Evolutionary conservation across 1,140 invertebrate genomes (phyloP).

Genomic region (Euura saliciscinereae): DNA sequence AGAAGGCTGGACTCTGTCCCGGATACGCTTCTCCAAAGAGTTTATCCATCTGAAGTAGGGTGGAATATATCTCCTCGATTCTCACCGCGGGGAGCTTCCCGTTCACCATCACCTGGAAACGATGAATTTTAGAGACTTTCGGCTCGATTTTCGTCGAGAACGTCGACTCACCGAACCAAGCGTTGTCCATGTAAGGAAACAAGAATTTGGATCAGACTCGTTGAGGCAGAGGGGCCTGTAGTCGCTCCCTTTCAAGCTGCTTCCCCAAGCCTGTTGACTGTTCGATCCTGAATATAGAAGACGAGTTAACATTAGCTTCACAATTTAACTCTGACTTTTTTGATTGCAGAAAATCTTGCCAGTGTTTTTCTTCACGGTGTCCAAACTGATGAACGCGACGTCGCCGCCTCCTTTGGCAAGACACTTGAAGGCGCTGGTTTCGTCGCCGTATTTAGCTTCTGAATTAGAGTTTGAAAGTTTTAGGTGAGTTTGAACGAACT

Average conservation of each 20-base stretch:
- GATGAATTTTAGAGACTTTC: conserved; percentile 13
- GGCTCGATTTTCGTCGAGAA: conserved; percentile 15
- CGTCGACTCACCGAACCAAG: conserved; percentile 54
- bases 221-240: conserved; percentile 62
- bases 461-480: conserved; percentile 2
- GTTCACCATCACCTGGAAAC: conserved; percentile 62
- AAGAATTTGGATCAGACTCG: conserved; percentile 58
- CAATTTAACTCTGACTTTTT: conserved; percentile 15
- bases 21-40: conserved; percentile 70
- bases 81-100: conserved; percentile 61
- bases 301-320: conserved; percentile 15
- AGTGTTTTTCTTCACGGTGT: conserved; percentile 69
- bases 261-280: conserved; percentile 12
- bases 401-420: conserved; percentile 79
- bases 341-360: conserved; percentile 50
- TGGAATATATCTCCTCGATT: conserved; percentile 68
- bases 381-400: conserved; percentile 83
- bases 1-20: conserved; percentile 65
- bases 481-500: not conserved
- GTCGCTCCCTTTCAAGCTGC: conserved; percentile 32
- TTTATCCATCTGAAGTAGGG: conserved; percentile 69
- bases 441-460: conserved; percentile 50
- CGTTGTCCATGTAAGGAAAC: conserved; percentile 74
- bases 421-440: conserved; percentile 75
- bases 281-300: conserved; percentile 31